A percentile compares a stretch with the other conserved stretches of the same genome.
phyloP scores from a whole-genome alignment of 2,888 invertebrate species.

The Mesorhabditis spiculigera region DNA sequence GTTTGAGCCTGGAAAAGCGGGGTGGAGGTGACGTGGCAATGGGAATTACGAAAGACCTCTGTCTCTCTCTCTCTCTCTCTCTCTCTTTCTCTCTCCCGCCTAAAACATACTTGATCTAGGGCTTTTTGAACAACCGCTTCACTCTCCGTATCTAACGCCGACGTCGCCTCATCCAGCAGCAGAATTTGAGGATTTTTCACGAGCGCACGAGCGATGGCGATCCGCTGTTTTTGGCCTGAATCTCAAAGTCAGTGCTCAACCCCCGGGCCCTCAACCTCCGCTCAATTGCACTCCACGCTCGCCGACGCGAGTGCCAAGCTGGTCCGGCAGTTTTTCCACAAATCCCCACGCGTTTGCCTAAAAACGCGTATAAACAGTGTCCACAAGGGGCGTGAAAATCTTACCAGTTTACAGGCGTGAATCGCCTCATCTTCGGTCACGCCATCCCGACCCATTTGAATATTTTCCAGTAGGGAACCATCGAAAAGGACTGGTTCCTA shows the following conservation, averaged over 20 bases:
- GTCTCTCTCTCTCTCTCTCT: too few relatives aligned
- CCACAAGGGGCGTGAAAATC: not conserved
- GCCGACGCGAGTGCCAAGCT: conserved; percentile 41
- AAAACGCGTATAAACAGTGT: not conserved
- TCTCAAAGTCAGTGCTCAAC: not conserved
- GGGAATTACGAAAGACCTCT: too few relatives aligned
- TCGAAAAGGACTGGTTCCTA: conserved; percentile 70
- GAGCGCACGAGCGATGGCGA: conserved; percentile 4
- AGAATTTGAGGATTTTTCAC: conserved; percentile 4
- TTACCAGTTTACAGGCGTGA: conserved; percentile 33
- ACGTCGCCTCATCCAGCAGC: not conserved
- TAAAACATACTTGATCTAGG: not conserved
- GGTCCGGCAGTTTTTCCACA: conserved; percentile 42
- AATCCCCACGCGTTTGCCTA: conserved; percentile 46
- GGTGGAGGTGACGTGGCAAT: too few relatives aligned
- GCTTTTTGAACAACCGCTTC: not conserved
- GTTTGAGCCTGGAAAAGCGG: conserved; percentile 59
- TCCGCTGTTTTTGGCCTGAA: conserved; percentile 3
- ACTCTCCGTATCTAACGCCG: conserved; percentile 5
- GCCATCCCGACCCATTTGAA: conserved; percentile 69
- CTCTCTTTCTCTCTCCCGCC: too few relatives aligned
- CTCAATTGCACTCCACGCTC: conserved; percentile 42
- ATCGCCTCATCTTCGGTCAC: conserved; percentile 41
- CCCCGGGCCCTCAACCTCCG: conserved; percentile 11
- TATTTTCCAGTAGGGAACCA: conserved; percentile 65